Evolutionary conservation across 2,113 vertebrate genomes (phyloP).

Genomic region (Mus spicilegus): DNA sequence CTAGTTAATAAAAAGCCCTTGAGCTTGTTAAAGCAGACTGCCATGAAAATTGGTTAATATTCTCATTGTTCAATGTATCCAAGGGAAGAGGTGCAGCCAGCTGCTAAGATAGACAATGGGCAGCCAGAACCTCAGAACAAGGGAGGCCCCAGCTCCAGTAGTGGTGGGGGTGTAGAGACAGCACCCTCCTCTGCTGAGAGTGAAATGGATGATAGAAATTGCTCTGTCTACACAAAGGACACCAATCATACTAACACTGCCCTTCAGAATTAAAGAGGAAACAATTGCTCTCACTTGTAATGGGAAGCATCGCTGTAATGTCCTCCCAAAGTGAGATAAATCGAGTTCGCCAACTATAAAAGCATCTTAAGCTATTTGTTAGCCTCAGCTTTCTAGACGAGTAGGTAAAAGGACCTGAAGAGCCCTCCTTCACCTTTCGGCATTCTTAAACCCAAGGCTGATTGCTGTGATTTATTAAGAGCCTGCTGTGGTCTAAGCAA

Average conservation of each 20-base stretch:
- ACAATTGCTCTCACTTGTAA: conserved; percentile 39
- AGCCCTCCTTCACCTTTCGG: neutral
- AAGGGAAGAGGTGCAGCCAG: neutral
- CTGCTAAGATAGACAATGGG: neutral
- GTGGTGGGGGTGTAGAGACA: neutral
- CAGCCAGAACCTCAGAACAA: neutral
- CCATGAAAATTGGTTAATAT: neutral
- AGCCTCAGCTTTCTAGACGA: neutral
- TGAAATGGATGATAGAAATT: neutral
- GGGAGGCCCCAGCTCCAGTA: neutral
- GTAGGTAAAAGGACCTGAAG: neutral
- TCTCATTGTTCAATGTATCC: neutral
- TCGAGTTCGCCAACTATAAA: neutral
- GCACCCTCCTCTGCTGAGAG: neutral
- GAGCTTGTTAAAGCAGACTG: neutral
- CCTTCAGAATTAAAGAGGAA: conserved; percentile 53
- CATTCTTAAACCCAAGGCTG: neutral
- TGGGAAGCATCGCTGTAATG: neutral
- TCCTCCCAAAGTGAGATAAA: conserved; percentile 37
- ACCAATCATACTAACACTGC: neutral
- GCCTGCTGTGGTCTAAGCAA: neutral
- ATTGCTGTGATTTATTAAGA: conserved; percentile 1
- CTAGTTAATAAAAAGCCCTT: neutral
- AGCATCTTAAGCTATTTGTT: conserved; percentile 22
- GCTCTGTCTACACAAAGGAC: conserved; percentile 4